Evolutionary conservation across 2,888 invertebrate species (phyloP), one percentile per base, ranked within the genome.

Genomic region (Platycnemis pennipes): DNA sequence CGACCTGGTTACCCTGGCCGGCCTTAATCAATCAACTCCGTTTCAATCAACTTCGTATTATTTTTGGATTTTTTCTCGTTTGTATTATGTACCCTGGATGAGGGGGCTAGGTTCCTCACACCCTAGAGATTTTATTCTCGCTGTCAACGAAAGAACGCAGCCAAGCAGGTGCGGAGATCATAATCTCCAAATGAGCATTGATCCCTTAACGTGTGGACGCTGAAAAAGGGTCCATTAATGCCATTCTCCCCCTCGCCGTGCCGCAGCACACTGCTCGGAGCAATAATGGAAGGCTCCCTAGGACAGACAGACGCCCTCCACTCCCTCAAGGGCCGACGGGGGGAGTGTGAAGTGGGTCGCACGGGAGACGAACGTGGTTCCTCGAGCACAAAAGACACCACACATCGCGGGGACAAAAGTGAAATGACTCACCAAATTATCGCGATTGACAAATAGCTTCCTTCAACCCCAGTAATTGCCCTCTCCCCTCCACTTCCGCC

Each of bases 331-430:
- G 22, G 7, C 8, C 26, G 63, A 63, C 49, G 11, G 63, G 63
- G 63, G 63, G 63, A 63, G 63, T n/a, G n/a, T 63, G n/a, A n/a
- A 63, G 63, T 63, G 63, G 69, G 37, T 37, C 77, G 77, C 31
- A 13, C 37, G 77, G 77, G 77, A 13, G 31, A 13, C 77, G 77
- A 77, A 77, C 77, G 37, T 77, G 77, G 77, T 13, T n/a, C 77
- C 7, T 2, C 26, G 8, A 11, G 31, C 37, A 77, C 77, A 77
- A 77, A 77, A 37, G 77, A 8, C 77, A 63, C 16, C 53, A 13
- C 19, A 16, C 19, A 16, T 53, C n/a, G 4, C 7, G 26, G 63
- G n/a, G 11, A 77, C 22, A 77, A 77, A 77, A n/a, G 77, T n/a
- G 77, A 37, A 16, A 37, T 77, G 77, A 77, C 63, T 77, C 31